A percentile compares a stretch with the other conserved stretches of the same genome.
phyloP scores from a whole-genome alignment of 2,113 vertebrate species.

The Triplophysa rosa region DNA sequence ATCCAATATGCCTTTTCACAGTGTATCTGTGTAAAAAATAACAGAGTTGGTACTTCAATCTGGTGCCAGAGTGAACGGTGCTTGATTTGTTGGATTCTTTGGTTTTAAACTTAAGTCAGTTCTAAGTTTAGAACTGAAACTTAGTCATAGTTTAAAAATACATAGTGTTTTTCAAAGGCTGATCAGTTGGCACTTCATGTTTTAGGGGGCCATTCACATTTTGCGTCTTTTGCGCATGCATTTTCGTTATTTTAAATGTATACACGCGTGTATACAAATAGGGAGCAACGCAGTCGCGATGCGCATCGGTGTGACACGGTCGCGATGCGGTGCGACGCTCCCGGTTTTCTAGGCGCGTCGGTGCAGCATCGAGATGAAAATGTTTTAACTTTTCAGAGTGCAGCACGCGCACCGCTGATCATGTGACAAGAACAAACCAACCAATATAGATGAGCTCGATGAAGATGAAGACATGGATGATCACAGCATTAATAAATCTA shows the following conservation, averaged over 20 bases:
- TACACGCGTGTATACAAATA: no score
- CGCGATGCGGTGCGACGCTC: no score
- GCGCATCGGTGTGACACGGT: no score
- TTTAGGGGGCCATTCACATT: background rate
- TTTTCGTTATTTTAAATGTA: background rate
- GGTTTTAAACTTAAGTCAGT: background rate
- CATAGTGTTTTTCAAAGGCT: background rate
- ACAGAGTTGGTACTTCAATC: background rate
- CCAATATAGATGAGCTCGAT: no score
- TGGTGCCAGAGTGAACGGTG: constrained; percentile 22
- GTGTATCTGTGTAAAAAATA: background rate
- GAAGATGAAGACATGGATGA: no score
- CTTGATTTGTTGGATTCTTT: constrained; percentile 12
- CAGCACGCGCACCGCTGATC: no score
- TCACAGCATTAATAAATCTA: no score
- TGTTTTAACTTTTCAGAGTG: no score
- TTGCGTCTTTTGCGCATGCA: constrained; percentile 1
- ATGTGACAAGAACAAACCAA: no score
- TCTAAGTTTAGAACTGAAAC: background rate
- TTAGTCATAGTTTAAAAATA: constrained; percentile 9
- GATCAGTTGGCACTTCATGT: background rate
- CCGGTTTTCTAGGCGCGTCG: no score
- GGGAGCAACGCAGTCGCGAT: no score
- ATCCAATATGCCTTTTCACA: constrained; percentile 37
- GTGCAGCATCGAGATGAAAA: no score